Percentiles rank a stretch among this genome's conserved stretches.
phyloP scores from a whole-genome alignment of 1,140 invertebrate genomes.

The Eciton burchellii region DNA sequence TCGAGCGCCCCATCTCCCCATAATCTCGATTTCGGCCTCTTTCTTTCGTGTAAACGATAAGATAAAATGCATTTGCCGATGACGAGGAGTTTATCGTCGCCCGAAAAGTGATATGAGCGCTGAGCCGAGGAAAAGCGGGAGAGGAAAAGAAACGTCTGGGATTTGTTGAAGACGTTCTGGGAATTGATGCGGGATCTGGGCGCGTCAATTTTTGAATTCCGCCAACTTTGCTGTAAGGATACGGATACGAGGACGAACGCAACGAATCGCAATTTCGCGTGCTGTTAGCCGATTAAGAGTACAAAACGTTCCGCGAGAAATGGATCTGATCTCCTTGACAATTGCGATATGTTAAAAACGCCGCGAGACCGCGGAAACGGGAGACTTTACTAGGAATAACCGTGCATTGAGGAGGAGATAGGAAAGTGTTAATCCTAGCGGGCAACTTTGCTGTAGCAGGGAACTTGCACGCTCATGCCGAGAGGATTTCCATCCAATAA shows the following conservation, averaged over 20 bases:
- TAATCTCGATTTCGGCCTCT: conserved; percentile 1
- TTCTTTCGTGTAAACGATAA: background rate
- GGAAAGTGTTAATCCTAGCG: conserved; percentile 85
- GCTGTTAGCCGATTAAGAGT: too few species aligned
- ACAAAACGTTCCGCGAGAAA: background rate
- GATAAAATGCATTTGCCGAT: background rate
- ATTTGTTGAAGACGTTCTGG: background rate
- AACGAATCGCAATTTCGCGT: too few species aligned
- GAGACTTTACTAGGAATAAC: conserved; percentile 77
- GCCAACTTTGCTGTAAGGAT: too few species aligned
- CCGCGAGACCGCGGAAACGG: conserved; percentile 38
- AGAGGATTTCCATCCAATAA: conserved; percentile 86
- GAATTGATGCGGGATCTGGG: background rate
- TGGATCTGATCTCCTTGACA: conserved; percentile 27
- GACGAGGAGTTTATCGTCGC: background rate
- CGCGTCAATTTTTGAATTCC: too few species aligned
- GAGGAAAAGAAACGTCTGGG: background rate
- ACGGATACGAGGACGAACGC: too few species aligned
- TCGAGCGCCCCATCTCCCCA: background rate
- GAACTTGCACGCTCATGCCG: conserved; percentile 84
- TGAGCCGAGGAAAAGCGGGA: background rate
- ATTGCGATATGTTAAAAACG: conserved; percentile 30
- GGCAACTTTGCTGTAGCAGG: conserved; percentile 84
- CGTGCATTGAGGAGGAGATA: conserved; percentile 82
- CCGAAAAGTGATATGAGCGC: background rate